Base-by-base conservation (phyloP, 2,113 vertebrate genomes). In the Cariama cristata region DNA sequence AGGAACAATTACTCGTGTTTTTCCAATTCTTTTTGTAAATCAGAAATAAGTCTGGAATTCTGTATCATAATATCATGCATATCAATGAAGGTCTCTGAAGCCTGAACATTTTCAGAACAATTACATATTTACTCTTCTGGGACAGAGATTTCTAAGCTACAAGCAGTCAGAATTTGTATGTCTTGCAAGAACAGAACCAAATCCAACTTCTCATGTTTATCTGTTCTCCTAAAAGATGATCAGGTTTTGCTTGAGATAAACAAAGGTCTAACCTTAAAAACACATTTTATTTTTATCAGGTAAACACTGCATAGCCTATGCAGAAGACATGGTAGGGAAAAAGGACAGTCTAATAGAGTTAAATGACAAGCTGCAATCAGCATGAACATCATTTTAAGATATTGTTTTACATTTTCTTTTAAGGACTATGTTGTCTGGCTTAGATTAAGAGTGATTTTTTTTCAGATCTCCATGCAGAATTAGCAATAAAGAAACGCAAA, bases 331-430 rank as follows among this genome's bases (percentile, higher is more conserved):
- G 4, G 62, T 30, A 45, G 30, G 27, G 68, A 40, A 77, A 69
- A 82, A 72, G 8, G 24, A 59, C 9, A 32, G 47, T 53, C 13
- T 49, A 66, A 47, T 20, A 79, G 53, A 49, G 3, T 16, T 64
- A 55, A 79, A 85, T 30, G 28, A 77, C 35, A 47, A 64, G 16
- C 23, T 92, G 77, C 50, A 92, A 82, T 86, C 67, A 85, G 33
- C 13, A 24, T 52, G 64, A 83, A 82, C 40, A 52, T 83, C 1
- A 88, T 88, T 96, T 94, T 92, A 69, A 92, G 79, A 67, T 26
- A 42, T 59, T 81, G n/a, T 56, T 95, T 92, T 94, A 50, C 64
- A 49, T 80, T 92, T 97, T 95, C 35, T 56, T 92, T 96, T 92
- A 71, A 95, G 71, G 14, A 3, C 44, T 80, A 15, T 35, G 35